Evolutionary conservation across 2,113 vertebrate genomes (phyloP).

Genomic region (Ceyx cyanopectus): DNA sequence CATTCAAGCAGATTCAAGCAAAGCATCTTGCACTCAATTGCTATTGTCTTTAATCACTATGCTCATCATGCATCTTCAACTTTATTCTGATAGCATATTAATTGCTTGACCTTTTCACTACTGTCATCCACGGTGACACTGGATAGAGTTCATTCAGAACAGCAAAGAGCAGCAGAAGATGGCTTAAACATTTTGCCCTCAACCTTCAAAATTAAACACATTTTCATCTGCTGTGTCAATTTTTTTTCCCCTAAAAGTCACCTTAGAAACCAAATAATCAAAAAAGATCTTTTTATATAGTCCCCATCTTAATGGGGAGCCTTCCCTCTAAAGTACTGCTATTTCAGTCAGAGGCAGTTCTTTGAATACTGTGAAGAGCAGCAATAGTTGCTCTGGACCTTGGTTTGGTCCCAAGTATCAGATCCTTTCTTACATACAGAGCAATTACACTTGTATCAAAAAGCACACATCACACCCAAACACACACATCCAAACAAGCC

Average conservation of each 20-base stretch:
- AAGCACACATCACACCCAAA: neutral
- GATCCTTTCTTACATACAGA: neutral
- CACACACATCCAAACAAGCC: neutral
- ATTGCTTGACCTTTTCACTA: conserved; percentile 40
- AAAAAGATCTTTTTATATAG: neutral
- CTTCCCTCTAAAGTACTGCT: neutral
- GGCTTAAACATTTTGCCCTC: neutral
- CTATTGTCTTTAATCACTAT: neutral
- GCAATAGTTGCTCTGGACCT: neutral
- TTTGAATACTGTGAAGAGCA: neutral
- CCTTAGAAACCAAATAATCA: neutral
- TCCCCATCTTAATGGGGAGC: neutral
- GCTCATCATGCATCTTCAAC: conserved; percentile 2
- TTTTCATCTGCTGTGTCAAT: neutral
- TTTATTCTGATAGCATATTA: conserved; percentile 29
- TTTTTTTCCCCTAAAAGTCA: neutral
- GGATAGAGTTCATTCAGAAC: neutral
- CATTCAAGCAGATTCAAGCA: conserved; percentile 26
- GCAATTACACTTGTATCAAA: neutral
- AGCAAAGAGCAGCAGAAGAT: neutral
- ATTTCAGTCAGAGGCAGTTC: neutral
- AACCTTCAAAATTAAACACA: neutral
- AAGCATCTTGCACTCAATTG: neutral
- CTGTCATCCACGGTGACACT: neutral
- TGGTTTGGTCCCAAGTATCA: neutral